Evolutionary conservation across 2,888 invertebrate genomes (phyloP), one percentile per base, ranked within the genome.

Genomic region (Siphonodentalium dalli): DNA sequence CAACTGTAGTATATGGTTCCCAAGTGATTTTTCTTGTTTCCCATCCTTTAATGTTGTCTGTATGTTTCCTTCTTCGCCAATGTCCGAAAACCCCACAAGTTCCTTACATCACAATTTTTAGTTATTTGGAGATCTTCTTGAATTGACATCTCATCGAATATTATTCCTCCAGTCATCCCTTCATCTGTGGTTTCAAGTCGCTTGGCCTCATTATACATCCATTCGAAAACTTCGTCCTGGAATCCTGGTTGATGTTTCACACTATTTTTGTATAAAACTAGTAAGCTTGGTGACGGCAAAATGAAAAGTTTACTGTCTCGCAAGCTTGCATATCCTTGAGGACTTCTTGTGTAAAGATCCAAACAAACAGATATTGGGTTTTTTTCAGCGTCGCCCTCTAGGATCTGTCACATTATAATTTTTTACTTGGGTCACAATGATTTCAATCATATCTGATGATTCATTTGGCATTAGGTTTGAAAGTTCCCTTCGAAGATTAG

Each of bases 101-200:
- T 57, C 52, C 21, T 53, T 31, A 47, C 42, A 48, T 57, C 50
- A 8, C 47, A 47, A 47, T 35, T 26, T 48, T 57, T 53, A 15
- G 23, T 37, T 13, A 57, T 57, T 23, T 57, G 41, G 7, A 57
- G 23, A 28, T 48, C 48, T 18, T 38, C 40, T 28, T 57, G 52
- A 24, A 57, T 53, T 23, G 44, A 23, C 55, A 55, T 55, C 37
- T 55, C 55, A 37, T 55, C 56, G n/a, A 52, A 34, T 21, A 58
- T 44, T 6, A 58, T n/a, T 27, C 55, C 50, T 15, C 45, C 45
- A 18, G 20, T 38, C n/a, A 15, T 20, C 1, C 46, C 45, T 34
- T 45, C 44, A 18, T 6, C 18, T 13, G 43, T 39, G 28, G 50
- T 39, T 23, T 39, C 18, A n/a, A 39, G 26, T 29, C 50, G 27